Base-by-base conservation (phyloP, 2,113 vertebrate species). In the Pelvicachromis taeniatus region DNA sequence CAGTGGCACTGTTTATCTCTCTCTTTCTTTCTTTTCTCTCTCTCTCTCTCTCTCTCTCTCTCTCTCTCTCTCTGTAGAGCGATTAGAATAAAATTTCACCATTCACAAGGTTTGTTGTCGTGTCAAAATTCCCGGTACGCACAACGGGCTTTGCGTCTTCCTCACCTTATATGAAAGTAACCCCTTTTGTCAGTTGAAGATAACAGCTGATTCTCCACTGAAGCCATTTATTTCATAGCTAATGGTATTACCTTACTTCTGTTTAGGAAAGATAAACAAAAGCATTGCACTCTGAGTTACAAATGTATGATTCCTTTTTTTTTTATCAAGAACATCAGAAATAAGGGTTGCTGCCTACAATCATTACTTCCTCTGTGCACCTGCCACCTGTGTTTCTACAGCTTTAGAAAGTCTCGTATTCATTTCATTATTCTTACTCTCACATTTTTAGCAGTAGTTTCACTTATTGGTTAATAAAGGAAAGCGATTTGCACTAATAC, bases 1-100 rank as follows among this genome's bases (percentile, higher is more conserved):
- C 94, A 96, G 94, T 95, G 93, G 94, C 95, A 95, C 95, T 93
- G 91, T 92, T 88, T 96, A 88, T 94, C 88, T 93, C 40, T 87
- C 61, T 88, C 13, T 90, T 10, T 87, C 31, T 89, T 78, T 93
- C 13, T 70, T 91, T 81, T 77, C 86, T 91, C 87, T 93, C 83
- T 87, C 54, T 88, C 9, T 89, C 23, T 86, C 23, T 88, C 83
- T 93, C 4, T 52, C 53, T 86, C 29, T 88, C 85, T 93, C 77
- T 92, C 40, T 91, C 83, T 77, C 87, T 91, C 91, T 93, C 87
- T 95, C 93, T 95, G 92, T 96, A 95, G 93, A 95, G 90, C 93
- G 92, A 93, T 75, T 94, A 94, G 94, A 96, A 94, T 94, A 94
- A 96, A 96, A 95, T 81, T 89, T 95, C 95, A 95, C 94, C 93